Conservation (phyloP, 2,797 vertebrate species). For the Leptodactylus fallax region DNA sequence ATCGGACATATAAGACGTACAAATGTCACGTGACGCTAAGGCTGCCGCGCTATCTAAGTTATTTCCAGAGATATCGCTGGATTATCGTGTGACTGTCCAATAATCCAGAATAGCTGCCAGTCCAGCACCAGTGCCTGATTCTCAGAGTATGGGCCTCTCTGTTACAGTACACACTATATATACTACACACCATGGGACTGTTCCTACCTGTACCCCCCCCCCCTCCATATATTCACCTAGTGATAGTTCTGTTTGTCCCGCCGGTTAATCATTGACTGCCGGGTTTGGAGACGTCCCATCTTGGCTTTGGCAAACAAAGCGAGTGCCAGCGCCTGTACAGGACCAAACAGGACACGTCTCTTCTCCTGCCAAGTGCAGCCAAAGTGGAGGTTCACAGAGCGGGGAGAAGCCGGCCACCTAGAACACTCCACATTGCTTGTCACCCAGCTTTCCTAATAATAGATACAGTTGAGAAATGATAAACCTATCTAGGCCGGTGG, state of each 20-base stretch:
- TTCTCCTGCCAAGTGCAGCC: not conserved
- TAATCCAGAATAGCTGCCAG: too few species aligned
- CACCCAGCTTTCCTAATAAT: not conserved
- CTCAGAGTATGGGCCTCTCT: not conserved
- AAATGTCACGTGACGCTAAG: too few species aligned
- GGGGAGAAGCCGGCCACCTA: not conserved
- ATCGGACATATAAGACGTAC: too few species aligned
- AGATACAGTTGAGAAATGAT: not conserved
- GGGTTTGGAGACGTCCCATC: conserved; percentile 50
- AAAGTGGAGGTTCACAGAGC: not conserved
- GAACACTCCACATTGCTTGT: not conserved
- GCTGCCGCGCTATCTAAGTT: too few species aligned
- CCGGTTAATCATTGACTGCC: conserved; percentile 35
- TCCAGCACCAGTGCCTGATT: too few species aligned
- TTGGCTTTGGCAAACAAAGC: conserved; percentile 57
- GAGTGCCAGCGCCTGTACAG: conserved; percentile 42
- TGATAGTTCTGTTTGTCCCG: conserved; percentile 36
- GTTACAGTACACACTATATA: not conserved
- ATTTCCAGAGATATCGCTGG: too few species aligned
- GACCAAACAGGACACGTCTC: not conserved
- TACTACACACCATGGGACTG: not conserved
- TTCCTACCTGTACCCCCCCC: not conserved
- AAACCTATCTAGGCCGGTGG: not conserved
- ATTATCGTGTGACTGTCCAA: too few species aligned
- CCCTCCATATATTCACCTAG: not conserved